Evolutionary conservation across 2,888 invertebrate genomes (phyloP).

Genomic region (Tetheella fluctuosa): DNA sequence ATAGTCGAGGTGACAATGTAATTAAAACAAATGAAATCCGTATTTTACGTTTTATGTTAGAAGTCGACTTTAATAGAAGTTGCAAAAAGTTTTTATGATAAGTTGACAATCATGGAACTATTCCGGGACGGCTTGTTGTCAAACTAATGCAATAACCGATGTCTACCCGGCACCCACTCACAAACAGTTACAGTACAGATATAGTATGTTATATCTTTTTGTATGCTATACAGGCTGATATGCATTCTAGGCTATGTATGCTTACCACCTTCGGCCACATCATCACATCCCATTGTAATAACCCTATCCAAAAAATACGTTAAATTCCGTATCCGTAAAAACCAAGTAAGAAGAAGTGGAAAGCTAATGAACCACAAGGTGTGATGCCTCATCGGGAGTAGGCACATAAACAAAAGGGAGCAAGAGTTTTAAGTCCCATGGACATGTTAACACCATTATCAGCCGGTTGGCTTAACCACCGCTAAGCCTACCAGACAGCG

Average conservation of each 20-base stretch:
- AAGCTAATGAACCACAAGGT: not conserved
- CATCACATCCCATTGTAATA: no score
- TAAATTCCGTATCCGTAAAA: no score
- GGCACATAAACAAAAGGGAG: constrained; percentile 27
- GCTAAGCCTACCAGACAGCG: constrained; percentile 68
- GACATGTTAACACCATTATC: constrained; percentile 80
- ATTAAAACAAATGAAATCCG: constrained; percentile 41
- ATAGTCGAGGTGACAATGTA: constrained; percentile 52
- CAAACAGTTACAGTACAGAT: constrained; percentile 4
- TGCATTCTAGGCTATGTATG: no score
- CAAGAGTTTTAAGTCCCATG: constrained; percentile 66
- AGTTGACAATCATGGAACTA: not conserved
- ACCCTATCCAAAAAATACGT: no score
- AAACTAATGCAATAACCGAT: constrained; percentile 71
- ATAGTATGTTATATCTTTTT: no score
- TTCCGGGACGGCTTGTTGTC: constrained; percentile 44
- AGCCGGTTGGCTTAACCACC: constrained; percentile 60
- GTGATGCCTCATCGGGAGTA: not conserved
- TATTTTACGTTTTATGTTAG: not conserved
- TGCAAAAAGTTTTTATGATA: not conserved
- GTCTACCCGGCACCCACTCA: constrained; percentile 17
- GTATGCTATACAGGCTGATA: no score
- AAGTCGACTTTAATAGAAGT: not conserved
- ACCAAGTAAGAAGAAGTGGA: no score
- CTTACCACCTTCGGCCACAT: no score